Percentiles rank a stretch among this genome's conserved stretches.
phyloP scores from a whole-genome alignment of 1,140 invertebrate genomes.

The Antheraea pernyi region DNA sequence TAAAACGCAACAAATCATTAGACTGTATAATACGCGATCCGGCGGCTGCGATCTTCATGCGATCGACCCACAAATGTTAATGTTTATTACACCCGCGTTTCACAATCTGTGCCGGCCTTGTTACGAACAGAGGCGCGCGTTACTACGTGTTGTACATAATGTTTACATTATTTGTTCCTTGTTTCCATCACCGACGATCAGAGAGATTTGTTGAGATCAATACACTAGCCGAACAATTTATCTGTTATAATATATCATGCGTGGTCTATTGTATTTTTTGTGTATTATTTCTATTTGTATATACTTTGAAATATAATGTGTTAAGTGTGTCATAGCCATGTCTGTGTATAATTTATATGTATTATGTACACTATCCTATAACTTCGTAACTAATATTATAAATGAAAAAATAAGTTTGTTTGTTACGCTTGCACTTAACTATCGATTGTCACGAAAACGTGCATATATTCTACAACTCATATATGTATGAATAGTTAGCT shows the following conservation, averaged over 20 bases:
- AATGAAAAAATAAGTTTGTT: no score
- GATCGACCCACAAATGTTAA: constrained; percentile 1
- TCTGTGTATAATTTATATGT: no score
- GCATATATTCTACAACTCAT: no score
- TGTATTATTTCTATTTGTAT: no score
- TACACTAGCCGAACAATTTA: neutral
- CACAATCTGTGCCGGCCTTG: neutral
- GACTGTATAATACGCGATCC: neutral
- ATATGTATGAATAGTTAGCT: no score
- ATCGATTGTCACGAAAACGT: no score
- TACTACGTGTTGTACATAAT: neutral
- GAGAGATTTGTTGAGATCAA: neutral
- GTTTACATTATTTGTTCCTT: constrained; percentile 3
- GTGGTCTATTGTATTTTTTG: neutral
- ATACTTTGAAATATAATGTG: no score
- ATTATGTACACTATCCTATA: no score
- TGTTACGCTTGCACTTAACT: no score
- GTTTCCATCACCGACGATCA: neutral
- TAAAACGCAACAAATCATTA: neutral
- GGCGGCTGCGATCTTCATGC: neutral
- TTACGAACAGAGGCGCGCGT: neutral
- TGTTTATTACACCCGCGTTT: neutral
- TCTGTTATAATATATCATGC: neutral
- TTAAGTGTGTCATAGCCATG: no score
- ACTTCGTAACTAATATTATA: no score